Evolutionary conservation across 2,888 invertebrate genomes (phyloP).

Genomic region (Tipula vernalis): DNA sequence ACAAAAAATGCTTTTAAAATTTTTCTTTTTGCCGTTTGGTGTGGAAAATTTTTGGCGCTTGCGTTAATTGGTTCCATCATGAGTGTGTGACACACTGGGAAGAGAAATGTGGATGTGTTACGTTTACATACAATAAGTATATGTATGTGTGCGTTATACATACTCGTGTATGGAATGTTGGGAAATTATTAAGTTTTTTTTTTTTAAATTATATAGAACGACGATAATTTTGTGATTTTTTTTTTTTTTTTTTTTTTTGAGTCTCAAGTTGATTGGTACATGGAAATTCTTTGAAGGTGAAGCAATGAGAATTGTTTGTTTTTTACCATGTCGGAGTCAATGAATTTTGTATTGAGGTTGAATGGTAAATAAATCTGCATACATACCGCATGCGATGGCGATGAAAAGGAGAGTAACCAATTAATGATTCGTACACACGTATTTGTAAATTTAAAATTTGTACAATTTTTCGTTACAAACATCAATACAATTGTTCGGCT

Average conservation of each 20-base stretch:
- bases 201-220: not conserved
- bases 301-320: not conserved
- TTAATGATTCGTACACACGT: no score
- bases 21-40: not conserved
- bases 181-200: not conserved
- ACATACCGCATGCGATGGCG: not conserved
- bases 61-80: not conserved
- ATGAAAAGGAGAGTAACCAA: not conserved
- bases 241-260: not conserved
- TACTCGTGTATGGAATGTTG: not conserved
- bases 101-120: not conserved
- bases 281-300: not conserved
- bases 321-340: not conserved
- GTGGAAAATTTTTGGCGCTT: conserved; percentile 1
- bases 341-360: not conserved
- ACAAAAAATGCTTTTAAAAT: not conserved
- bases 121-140: not conserved
- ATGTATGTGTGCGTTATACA: not conserved
- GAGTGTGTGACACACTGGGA: not conserved
- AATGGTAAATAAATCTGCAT: not conserved
- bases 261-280: not conserved
- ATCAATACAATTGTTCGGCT: no score
- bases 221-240: not conserved
- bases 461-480: no score
- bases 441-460: no score